phyloP scores from a whole-genome alignment of 2,113 vertebrate species.

The Perca flavescens region DNA sequence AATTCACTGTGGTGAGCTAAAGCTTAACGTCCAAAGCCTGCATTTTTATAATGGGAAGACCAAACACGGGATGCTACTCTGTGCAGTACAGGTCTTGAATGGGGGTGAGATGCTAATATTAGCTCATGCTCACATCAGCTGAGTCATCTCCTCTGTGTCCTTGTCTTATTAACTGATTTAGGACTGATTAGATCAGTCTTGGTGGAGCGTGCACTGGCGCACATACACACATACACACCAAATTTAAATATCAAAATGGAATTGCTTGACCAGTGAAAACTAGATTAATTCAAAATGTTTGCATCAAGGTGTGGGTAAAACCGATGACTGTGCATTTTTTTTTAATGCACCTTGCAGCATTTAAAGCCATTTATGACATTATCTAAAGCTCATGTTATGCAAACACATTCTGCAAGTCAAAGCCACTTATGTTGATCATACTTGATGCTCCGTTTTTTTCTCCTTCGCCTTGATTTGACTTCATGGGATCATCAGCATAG shows the following conservation, averaged over 20 bases:
- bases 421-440: constrained; percentile 75
- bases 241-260: constrained; percentile 85
- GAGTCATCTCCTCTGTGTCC: constrained; percentile 85
- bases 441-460: constrained; percentile 55
- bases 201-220: constrained; percentile 44
- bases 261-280: constrained; percentile 80
- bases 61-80: constrained; percentile 46
- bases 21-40: constrained; percentile 62
- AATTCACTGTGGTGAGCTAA: constrained; percentile 65
- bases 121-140: constrained; percentile 82
- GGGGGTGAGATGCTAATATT: constrained; percentile 77
- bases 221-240: constrained; percentile 41
- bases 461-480: constrained; percentile 63
- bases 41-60: constrained; percentile 63
- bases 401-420: constrained; percentile 78
- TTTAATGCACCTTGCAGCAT: constrained; percentile 80
- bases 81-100: constrained; percentile 39
- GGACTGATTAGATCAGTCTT: constrained; percentile 81
- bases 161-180: constrained; percentile 85
- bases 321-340: constrained; percentile 74
- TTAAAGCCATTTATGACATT: constrained; percentile 83
- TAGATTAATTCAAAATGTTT: constrained; percentile 78
- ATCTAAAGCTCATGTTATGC: constrained; percentile 82
- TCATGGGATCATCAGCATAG: constrained; percentile 68
- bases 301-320: constrained; percentile 79